These are phyloP conservation scores for Lithobates pipiens DNA, from an alignment of 2,797 vertebrate species.

Conservation along the genomic window DNA sequence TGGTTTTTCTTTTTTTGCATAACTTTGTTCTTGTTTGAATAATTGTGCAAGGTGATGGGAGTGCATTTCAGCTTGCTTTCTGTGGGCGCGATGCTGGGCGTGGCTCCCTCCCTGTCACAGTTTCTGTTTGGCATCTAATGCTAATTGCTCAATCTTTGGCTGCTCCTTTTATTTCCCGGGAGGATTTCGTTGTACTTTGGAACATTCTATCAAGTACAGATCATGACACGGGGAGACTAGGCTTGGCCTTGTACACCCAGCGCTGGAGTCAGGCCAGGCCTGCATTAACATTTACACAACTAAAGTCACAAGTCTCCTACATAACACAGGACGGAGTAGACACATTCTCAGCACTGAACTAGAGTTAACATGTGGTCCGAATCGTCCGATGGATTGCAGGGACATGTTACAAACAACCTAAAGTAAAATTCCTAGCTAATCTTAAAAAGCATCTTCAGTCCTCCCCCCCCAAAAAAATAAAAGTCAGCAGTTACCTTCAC, in stretches of 20 bases:
- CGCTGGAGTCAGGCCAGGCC: neutral
- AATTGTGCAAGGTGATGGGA: neutral
- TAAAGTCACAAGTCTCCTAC: neutral
- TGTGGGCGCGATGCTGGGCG: slow-evolving; percentile 32
- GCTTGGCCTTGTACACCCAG: slow-evolving; percentile 14
- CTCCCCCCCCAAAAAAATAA: too few species aligned
- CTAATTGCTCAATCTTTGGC: slow-evolving; percentile 58
- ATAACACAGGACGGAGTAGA: too few species aligned
- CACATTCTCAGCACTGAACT: too few species aligned
- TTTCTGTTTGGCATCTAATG: slow-evolving; percentile 54
- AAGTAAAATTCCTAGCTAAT: too few species aligned
- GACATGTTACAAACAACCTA: too few species aligned
- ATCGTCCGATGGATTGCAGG: too few species aligned
- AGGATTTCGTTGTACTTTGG: slow-evolving; percentile 58
- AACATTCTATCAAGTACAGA: slow-evolving; percentile 51
- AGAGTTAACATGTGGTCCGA: too few species aligned
- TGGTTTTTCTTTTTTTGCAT: slow-evolving; percentile 1
- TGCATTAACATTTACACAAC: slow-evolving; percentile 10
- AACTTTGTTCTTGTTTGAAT: slow-evolving; percentile 1
- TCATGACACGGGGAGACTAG: slow-evolving; percentile 32
- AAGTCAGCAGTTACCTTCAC: too few species aligned
- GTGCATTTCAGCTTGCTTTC: neutral
- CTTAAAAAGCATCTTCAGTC: too few species aligned
- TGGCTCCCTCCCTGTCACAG: slow-evolving; percentile 44
- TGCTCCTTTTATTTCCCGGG: slow-evolving; percentile 46